Conservation (phyloP, 2,113 vertebrate genomes). For the Uria aalge region DNA sequence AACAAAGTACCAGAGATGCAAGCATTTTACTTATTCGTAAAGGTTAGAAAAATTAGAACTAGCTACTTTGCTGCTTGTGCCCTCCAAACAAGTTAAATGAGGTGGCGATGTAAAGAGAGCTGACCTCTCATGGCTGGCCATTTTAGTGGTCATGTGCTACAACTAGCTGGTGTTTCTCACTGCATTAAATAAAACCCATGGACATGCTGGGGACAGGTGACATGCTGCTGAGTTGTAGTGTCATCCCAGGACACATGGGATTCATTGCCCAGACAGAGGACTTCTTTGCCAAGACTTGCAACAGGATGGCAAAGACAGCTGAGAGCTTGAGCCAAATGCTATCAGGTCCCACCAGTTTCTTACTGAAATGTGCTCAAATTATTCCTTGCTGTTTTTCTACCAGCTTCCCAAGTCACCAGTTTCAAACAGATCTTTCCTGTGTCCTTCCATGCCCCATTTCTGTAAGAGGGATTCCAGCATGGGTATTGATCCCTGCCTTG, state of each 20-base stretch:
- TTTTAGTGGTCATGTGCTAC: background rate
- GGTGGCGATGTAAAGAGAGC: background rate
- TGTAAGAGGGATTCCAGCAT: background rate
- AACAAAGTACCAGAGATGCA: background rate
- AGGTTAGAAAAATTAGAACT: background rate
- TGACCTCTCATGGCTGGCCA: background rate
- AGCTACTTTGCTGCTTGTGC: background rate
- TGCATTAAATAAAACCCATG: background rate
- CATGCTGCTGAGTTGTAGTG: background rate
- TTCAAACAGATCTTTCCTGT: background rate
- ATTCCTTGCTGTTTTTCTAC: background rate
- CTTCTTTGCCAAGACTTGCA: background rate
- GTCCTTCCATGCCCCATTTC: background rate
- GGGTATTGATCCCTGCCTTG: background rate
- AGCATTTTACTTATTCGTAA: background rate
- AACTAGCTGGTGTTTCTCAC: background rate
- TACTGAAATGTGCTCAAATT: background rate
- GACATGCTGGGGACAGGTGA: background rate
- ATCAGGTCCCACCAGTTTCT: background rate
- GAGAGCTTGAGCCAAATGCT: background rate
- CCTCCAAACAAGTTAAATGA: background rate
- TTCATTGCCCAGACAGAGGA: background rate
- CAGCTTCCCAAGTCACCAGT: background rate
- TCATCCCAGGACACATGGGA: background rate
- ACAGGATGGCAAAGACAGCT: background rate